These are phyloP conservation scores for Holothuria scabra DNA, from an alignment of 53 echinoderm and acorn worm species.

Conservation along the genomic window DNA sequence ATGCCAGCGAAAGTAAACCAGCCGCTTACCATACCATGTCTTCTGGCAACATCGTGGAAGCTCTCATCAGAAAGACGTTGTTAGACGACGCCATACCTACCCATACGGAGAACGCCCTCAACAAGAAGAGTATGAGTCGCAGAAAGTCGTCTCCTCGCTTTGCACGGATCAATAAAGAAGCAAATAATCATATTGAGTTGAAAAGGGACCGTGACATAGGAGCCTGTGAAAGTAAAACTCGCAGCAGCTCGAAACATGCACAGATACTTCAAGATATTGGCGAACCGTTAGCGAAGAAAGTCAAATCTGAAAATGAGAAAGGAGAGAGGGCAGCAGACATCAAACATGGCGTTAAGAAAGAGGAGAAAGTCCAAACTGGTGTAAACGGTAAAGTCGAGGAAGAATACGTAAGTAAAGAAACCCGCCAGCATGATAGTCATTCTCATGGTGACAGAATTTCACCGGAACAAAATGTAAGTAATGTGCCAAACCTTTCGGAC, in stretches of 20 bases:
- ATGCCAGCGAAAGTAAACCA: conserved; percentile 77
- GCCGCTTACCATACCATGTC: conserved; percentile 65
- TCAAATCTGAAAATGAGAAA: conserved; percentile 35
- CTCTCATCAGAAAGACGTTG: conserved; percentile 85
- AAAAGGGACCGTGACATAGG: conserved; percentile 16
- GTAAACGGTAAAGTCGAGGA: neutral
- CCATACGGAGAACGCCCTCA: conserved; percentile 48
- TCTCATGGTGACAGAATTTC: neutral
- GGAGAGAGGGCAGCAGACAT: neutral
- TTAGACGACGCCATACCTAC: conserved; percentile 80
- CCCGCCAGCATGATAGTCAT: too few relatives aligned
- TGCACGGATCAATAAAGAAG: conserved; percentile 27
- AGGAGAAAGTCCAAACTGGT: neutral
- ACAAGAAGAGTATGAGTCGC: conserved; percentile 38
- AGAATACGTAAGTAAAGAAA: neutral
- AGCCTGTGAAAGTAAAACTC: neutral
- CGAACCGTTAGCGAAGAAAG: conserved; percentile 16
- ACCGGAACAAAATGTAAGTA: neutral
- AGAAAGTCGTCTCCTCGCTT: conserved; percentile 42
- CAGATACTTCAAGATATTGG: too few relatives aligned
- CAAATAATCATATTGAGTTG: neutral
- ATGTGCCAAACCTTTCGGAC: neutral
- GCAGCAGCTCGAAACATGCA: neutral
- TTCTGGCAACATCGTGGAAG: conserved; percentile 95
- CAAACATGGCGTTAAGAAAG: conserved; percentile 8